These are phyloP conservation scores for Troides oblongomaculatus DNA, from an alignment of 2,888 invertebrate species.

Conservation along the genomic window DNA sequence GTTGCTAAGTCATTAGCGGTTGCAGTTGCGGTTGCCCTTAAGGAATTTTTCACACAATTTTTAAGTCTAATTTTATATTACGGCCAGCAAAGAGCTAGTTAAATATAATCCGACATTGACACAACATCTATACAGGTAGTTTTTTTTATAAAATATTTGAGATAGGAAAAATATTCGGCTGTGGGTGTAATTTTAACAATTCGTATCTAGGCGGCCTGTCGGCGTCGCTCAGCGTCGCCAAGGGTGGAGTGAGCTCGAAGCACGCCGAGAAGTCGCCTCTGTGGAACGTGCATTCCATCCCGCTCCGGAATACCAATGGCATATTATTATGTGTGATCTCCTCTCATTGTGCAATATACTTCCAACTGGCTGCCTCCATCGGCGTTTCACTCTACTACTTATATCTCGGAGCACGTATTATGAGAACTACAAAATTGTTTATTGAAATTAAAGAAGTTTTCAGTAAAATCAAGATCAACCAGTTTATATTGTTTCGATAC, in stretches of 20 bases:
- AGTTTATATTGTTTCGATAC: neutral
- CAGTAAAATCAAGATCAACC: neutral
- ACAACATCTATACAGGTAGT: no score
- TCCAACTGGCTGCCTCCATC: conserved; percentile 50
- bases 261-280: conserved; percentile 60
- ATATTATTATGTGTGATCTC: conserved; percentile 77
- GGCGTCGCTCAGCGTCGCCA: conserved; percentile 31
- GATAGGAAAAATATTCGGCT: neutral
- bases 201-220: conserved; percentile 18
- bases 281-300: conserved; percentile 71
- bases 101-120: no score
- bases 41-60: no score
- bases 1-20: no score
- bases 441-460: neutral
- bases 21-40: no score
- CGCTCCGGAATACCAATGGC: conserved; percentile 72
- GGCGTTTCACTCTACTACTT: conserved; percentile 58
- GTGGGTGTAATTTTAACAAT: neutral
- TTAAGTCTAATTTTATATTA: no score
- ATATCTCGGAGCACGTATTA: conserved; percentile 57
- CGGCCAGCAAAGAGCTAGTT: no score
- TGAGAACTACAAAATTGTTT: conserved; percentile 10
- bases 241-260: conserved; percentile 48
- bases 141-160: neutral
- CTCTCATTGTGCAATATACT: conserved; percentile 64